Conservation (phyloP, 2,888 invertebrate species). For the Strigamia maritima region DNA sequence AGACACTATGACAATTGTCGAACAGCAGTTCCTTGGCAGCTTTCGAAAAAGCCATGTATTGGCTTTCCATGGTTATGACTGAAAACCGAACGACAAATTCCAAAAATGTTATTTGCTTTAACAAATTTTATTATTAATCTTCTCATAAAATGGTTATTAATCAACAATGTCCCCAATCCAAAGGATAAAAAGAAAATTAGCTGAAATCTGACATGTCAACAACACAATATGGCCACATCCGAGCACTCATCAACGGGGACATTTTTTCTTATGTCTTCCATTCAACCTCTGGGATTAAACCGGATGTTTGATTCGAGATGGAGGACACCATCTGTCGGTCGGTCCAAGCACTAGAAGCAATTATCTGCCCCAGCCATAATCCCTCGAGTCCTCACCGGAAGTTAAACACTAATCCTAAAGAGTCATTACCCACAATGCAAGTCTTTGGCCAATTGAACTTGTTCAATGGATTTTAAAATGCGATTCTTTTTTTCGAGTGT, state of each 20-base stretch:
- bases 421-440: not conserved
- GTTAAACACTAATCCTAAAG: not conserved
- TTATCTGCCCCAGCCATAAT: not conserved
- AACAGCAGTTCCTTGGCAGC: too few species aligned
- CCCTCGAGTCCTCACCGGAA: not conserved
- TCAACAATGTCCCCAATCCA: not conserved
- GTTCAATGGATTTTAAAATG: slow-evolving; percentile 4
- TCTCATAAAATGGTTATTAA: too few species aligned
- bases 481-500: not conserved
- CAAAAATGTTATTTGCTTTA: too few species aligned
- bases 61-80: too few species aligned
- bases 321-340: not conserved
- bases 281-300: not conserved
- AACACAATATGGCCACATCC: not conserved
- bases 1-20: too few species aligned
- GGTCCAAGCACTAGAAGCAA: not conserved
- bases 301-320: not conserved
- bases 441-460: not conserved
- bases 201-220: not conserved
- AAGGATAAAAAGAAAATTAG: not conserved
- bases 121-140: too few species aligned
- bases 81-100: too few species aligned
- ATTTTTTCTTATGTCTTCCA: not conserved
- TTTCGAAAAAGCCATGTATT: too few species aligned
- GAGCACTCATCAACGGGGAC: not conserved